Percentiles rank a stretch among this genome's conserved stretches.
These are phyloP conservation scores for Mythimna albipuncta DNA, from an alignment of 2,888 invertebrate genomes.

Conservation along the genomic window DNA sequence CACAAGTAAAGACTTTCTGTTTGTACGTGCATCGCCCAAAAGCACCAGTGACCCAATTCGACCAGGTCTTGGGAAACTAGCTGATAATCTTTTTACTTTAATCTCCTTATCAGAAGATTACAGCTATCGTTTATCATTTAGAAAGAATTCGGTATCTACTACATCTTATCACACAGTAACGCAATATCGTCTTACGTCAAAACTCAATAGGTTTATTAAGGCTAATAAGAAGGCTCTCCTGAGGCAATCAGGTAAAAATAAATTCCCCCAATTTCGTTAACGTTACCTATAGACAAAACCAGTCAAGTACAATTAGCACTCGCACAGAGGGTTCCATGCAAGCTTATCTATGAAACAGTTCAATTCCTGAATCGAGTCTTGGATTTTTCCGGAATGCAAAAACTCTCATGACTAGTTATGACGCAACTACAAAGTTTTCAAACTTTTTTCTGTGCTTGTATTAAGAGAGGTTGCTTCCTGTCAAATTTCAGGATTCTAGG, in stretches of 20 bases:
- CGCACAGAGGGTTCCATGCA: too few species aligned
- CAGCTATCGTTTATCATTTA: conserved; percentile 20
- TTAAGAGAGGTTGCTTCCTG: too few species aligned
- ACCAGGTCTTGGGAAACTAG: conserved; percentile 21
- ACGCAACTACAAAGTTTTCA: too few species aligned
- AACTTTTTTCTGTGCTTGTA: too few species aligned
- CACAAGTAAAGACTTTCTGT: conserved; percentile 35
- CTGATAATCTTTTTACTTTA: conserved; percentile 42
- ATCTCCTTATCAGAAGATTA: conserved; percentile 39
- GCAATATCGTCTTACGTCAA: background rate
- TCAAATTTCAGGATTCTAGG: too few species aligned
- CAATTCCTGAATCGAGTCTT: too few species aligned
- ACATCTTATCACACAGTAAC: background rate
- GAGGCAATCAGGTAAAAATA: background rate
- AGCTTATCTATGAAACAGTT: too few species aligned
- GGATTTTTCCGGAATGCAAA: too few species aligned
- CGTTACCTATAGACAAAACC: too few species aligned
- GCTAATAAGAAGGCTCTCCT: too few species aligned
- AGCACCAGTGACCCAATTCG: conserved; percentile 44
- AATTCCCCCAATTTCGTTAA: background rate
- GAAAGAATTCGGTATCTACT: conserved; percentile 8
- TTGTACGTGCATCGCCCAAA: conserved; percentile 27
- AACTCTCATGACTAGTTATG: too few species aligned
- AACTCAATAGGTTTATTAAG: background rate
- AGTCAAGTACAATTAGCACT: too few species aligned